phyloP scores from a whole-genome alignment of 2,797 vertebrate species.

The Sylvia borin region DNA sequence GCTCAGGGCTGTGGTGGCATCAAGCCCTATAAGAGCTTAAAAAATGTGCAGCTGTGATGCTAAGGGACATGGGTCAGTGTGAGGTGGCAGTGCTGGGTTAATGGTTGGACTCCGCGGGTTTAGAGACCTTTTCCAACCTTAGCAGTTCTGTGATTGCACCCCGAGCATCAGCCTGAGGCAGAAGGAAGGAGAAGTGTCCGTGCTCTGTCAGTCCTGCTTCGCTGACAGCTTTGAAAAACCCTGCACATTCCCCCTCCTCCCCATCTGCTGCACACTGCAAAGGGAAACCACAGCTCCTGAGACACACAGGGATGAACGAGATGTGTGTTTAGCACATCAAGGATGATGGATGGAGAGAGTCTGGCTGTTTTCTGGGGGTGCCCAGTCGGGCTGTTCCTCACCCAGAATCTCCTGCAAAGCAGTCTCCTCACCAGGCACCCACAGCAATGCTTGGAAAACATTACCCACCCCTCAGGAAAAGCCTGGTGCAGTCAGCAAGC shows the following conservation, averaged over 20 bases:
- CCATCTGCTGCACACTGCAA: background rate
- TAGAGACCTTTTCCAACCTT: background rate
- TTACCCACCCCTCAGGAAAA: background rate
- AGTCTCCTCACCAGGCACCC: rapidly evolving
- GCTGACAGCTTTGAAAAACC: background rate
- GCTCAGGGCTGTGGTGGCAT: background rate
- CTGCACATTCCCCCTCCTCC: background rate
- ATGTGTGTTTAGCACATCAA: background rate
- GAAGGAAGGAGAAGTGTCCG: background rate
- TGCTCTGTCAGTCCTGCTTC: background rate
- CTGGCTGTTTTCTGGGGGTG: background rate
- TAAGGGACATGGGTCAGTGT: rapidly evolving
- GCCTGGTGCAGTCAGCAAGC: background rate
- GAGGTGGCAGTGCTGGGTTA: background rate
- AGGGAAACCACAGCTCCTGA: background rate
- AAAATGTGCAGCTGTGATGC: background rate
- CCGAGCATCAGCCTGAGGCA: background rate
- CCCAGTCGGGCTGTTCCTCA: background rate
- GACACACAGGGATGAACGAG: background rate
- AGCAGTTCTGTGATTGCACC: background rate
- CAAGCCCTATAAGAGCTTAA: background rate
- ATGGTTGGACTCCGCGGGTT: background rate
- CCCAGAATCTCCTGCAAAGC: background rate
- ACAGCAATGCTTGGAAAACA: background rate
- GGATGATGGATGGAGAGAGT: background rate